phyloP scores from a whole-genome alignment of 2,113 vertebrate genomes.

The Willisornis vidua region DNA sequence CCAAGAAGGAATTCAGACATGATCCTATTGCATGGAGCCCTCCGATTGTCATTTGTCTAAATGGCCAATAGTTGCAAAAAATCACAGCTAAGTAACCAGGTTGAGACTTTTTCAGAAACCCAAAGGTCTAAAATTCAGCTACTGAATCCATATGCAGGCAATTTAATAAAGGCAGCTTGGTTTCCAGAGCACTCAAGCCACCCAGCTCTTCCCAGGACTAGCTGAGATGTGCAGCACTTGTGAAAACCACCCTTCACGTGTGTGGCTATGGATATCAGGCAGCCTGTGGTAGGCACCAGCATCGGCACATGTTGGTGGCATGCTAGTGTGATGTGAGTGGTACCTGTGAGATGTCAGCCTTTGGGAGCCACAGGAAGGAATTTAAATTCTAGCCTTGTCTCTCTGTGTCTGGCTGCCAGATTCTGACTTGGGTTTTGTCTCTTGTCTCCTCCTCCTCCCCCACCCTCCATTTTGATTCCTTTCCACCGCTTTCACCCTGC shows the following conservation, averaged over 20 bases:
- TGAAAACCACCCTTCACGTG: not conserved
- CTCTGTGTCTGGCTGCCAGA: constrained; percentile 20
- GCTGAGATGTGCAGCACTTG: not conserved
- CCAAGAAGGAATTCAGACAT: constrained; percentile 15
- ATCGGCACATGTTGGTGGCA: not conserved
- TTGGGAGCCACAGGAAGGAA: not conserved
- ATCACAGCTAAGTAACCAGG: not conserved
- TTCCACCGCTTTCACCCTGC: constrained; percentile 30
- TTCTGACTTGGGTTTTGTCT: constrained; percentile 39
- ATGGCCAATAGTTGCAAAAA: constrained; percentile 5
- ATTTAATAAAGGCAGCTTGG: not conserved
- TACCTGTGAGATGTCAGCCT: not conserved
- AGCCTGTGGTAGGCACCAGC: not conserved
- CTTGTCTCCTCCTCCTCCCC: not conserved
- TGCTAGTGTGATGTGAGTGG: not conserved
- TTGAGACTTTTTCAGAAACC: constrained; percentile 8
- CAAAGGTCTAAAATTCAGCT: not conserved
- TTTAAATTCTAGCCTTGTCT: constrained; percentile 15
- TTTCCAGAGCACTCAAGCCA: not conserved
- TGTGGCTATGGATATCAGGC: not conserved
- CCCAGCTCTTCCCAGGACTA: not conserved
- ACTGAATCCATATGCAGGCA: not conserved
- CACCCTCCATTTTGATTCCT: constrained; percentile 48
- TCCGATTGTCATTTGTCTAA: constrained; percentile 1
- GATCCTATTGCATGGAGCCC: not conserved